These are phyloP conservation scores for Herpailurus yagouaroundi DNA, from an alignment of 2,113 vertebrate species.

Conservation along the genomic window DNA sequence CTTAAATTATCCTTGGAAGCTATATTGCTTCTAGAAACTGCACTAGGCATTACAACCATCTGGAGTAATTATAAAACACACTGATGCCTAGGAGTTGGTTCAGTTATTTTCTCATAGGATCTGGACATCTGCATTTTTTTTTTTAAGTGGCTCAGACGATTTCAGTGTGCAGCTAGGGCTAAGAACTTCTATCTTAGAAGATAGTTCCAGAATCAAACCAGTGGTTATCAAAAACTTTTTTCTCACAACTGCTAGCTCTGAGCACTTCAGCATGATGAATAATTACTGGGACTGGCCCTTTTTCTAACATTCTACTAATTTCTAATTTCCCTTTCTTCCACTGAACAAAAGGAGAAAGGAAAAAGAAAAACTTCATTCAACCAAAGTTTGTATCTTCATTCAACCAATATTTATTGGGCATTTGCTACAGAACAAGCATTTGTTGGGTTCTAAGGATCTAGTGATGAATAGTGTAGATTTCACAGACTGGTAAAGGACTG, in stretches of 20 bases:
- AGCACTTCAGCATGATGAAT: not conserved
- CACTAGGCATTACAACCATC: not conserved
- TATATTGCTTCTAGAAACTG: not conserved
- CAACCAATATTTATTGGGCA: not conserved
- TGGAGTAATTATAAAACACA: not conserved
- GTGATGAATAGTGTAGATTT: not conserved
- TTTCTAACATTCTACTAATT: not conserved
- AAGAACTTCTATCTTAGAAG: constrained; percentile 19
- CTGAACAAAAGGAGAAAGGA: not conserved
- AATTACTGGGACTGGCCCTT: not conserved
- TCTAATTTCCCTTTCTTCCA: constrained; percentile 29
- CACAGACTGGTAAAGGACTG: not conserved
- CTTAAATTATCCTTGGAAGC: not conserved
- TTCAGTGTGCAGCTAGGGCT: not conserved
- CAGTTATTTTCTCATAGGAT: not conserved
- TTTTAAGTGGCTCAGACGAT: constrained; percentile 2
- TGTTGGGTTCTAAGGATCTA: not conserved
- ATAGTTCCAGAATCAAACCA: constrained; percentile 38
- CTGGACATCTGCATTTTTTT: not conserved
- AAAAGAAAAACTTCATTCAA: not conserved
- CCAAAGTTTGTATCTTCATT: not conserved
- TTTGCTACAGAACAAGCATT: not conserved
- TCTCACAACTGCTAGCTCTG: constrained; percentile 9
- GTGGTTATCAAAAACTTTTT: constrained; percentile 41
- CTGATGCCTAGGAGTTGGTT: not conserved